These are phyloP conservation scores for Epistrophella euchroma DNA, from an alignment of 2,888 invertebrate genomes.

Conservation along the genomic window DNA sequence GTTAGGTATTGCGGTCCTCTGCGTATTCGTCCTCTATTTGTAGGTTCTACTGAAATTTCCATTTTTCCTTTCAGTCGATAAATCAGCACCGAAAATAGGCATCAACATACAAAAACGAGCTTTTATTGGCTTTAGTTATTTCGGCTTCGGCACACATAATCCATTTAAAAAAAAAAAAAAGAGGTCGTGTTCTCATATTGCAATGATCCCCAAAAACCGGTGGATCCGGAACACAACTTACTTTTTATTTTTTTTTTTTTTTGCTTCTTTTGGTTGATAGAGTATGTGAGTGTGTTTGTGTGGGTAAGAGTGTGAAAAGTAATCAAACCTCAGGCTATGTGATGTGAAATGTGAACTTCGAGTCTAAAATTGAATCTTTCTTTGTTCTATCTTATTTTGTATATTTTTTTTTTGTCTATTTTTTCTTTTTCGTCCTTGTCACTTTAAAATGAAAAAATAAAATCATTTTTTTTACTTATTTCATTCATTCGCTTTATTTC, in stretches of 20 bases:
- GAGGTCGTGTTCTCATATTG: conserved; percentile 4
- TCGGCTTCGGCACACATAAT: conserved; percentile 10
- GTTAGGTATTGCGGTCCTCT: not conserved
- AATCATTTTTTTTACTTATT: not conserved
- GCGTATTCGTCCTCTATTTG: not conserved
- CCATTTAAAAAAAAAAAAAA: conserved; percentile 8
- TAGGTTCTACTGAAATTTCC: not conserved
- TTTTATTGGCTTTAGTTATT: conserved; percentile 38
- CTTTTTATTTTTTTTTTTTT: not conserved
- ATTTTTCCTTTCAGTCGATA: conserved; percentile 29
- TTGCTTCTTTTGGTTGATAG: not conserved
- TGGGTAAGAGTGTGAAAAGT: not conserved
- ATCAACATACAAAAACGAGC: not conserved
- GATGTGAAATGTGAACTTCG: not conserved
- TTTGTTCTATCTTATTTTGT: not conserved
- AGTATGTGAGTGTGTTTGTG: not conserved
- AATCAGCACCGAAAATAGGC: conserved; percentile 15
- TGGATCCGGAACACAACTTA: not conserved
- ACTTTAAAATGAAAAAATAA: not conserved
- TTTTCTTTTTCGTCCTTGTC: not conserved
- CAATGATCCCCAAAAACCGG: not conserved
- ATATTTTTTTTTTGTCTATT: not conserved
- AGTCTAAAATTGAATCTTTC: conserved; percentile 7
- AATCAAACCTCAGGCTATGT: conserved; percentile 30
- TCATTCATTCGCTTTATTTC: not conserved